Evolutionary conservation across 2,888 invertebrate species (phyloP).

Genomic region (Amiota minor): DNA sequence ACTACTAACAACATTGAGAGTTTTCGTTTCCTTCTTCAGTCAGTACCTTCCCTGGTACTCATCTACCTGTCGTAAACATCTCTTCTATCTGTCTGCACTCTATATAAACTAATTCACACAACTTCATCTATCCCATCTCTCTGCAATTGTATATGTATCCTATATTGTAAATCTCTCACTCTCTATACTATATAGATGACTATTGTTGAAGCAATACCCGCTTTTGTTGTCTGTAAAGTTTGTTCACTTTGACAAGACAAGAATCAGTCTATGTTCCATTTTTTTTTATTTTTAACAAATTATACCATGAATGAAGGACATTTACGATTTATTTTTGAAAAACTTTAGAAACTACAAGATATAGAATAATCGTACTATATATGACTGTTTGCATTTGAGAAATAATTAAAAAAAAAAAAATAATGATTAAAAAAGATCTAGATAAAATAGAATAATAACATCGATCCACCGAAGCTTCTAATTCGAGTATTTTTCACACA

Average conservation of each 20-base stretch:
- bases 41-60: neutral
- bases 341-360: too few species aligned
- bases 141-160: neutral
- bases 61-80: neutral
- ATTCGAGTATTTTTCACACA: too few species aligned
- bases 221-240: conserved; percentile 66
- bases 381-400: too few species aligned
- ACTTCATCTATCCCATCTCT: neutral
- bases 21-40: neutral
- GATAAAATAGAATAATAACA: neutral
- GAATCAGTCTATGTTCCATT: too few species aligned
- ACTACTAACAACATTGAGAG: conserved; percentile 16
- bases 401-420: neutral
- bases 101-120: neutral
- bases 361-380: too few species aligned
- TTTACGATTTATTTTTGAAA: too few species aligned
- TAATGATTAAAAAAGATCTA: neutral
- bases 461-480: neutral
- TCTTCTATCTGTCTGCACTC: neutral
- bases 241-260: conserved; percentile 54
- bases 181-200: too few species aligned
- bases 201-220: conserved; percentile 30
- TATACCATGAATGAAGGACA: conserved; percentile 29
- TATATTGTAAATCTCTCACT: neutral
- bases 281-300: neutral